A percentile compares a stretch with the other conserved stretches of the same genome.
Conservation (phyloP, 2,113 vertebrate species). For the Rhombomys opimus region DNA sequence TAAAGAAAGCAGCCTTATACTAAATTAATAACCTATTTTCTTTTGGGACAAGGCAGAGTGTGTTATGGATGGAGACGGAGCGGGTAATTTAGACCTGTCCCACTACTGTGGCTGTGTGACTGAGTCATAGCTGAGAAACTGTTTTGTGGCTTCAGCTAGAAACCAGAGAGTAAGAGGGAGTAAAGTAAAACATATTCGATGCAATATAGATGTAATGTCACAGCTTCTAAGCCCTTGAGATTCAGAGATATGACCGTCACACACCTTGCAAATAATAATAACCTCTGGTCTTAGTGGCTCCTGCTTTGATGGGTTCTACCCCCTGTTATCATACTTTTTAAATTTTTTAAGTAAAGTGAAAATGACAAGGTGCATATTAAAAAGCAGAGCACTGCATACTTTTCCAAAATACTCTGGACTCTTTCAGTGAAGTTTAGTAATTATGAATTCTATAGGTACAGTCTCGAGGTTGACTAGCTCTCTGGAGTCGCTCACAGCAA, state of each 20-base stretch:
- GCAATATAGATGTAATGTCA: slow-evolving; percentile 68
- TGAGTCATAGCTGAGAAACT: slow-evolving; percentile 60
- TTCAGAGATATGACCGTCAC: slow-evolving; percentile 67
- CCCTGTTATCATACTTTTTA: slow-evolving; percentile 64
- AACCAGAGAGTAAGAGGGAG: slow-evolving; percentile 78
- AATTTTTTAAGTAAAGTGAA: slow-evolving; percentile 76
- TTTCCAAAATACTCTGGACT: slow-evolving; percentile 79
- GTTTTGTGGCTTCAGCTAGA: slow-evolving; percentile 65
- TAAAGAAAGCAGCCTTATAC: slow-evolving; percentile 76
- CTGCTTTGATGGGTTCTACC: slow-evolving; percentile 62
- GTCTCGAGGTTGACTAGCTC: slow-evolving; percentile 85
- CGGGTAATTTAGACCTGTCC: slow-evolving; percentile 58
- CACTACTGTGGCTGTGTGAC: slow-evolving; percentile 35
- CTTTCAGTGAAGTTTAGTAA: slow-evolving; percentile 76
- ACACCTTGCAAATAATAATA: slow-evolving; percentile 49
- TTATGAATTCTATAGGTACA: slow-evolving; percentile 84
- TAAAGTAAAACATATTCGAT: slow-evolving; percentile 74
- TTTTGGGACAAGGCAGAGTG: slow-evolving; percentile 16
- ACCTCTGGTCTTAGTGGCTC: slow-evolving; percentile 66
- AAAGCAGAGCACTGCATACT: slow-evolving; percentile 71
- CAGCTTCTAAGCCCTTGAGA: slow-evolving; percentile 57
- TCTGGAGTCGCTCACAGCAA: slow-evolving; percentile 46
- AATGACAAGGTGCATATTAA: slow-evolving; percentile 78
- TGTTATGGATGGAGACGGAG: slow-evolving; percentile 30
- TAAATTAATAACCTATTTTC: slow-evolving; percentile 74